A percentile compares a stretch with the other conserved stretches of the same genome.
phyloP scores from a whole-genome alignment of 2,888 invertebrate species.

The Glaucopsyche alexis region DNA sequence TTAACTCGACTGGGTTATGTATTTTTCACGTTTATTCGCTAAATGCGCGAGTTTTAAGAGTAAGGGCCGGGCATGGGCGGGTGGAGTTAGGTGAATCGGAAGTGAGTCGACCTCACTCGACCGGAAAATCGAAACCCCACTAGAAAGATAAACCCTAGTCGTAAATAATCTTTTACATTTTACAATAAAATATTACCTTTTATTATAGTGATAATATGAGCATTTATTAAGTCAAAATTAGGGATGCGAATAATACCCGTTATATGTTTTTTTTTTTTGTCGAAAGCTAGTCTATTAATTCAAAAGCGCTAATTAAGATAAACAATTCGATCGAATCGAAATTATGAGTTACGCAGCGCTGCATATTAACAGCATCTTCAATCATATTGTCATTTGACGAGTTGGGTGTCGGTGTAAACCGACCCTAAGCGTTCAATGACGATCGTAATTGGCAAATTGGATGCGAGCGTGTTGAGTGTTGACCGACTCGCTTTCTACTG shows the following conservation, averaged over 20 bases:
- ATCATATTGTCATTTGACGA: too few species aligned
- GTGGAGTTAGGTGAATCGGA: constrained; percentile 7
- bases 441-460: neutral
- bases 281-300: too few species aligned
- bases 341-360: too few species aligned
- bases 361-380: too few species aligned
- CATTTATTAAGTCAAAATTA: neutral
- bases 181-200: neutral
- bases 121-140: constrained; percentile 5
- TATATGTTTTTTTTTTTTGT: too few species aligned
- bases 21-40: neutral
- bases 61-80: constrained; percentile 3
- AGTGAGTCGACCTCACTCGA: constrained; percentile 18
- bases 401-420: too few species aligned
- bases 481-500: neutral
- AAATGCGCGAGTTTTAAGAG: neutral
- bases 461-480: neutral
- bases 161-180: neutral
- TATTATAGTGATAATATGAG: neutral
- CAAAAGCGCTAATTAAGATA: too few species aligned
- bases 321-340: too few species aligned
- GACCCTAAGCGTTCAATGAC: neutral
- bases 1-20: too few species aligned
- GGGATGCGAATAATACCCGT: neutral
- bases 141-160: constrained; percentile 12